These are phyloP conservation scores for Apogon talboti DNA, from an alignment of 2,797 vertebrate genomes.

Conservation along the genomic window DNA sequence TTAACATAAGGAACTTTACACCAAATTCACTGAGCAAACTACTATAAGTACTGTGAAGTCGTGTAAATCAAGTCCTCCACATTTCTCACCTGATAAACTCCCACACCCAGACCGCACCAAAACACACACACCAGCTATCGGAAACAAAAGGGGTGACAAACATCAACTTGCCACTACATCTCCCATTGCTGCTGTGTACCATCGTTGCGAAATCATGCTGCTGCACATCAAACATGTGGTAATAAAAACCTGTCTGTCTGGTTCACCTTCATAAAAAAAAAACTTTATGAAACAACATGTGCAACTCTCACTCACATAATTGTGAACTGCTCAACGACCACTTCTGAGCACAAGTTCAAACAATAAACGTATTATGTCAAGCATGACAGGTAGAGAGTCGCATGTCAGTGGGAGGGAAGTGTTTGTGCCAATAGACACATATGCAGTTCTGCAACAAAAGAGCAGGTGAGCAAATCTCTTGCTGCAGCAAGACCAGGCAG, in stretches of 20 bases:
- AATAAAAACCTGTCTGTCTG: slow-evolving; percentile 42
- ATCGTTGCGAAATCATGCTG: slow-evolving; percentile 36
- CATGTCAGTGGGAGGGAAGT: slow-evolving; percentile 28
- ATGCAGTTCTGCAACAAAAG: slow-evolving; percentile 45
- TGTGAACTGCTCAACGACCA: slow-evolving; percentile 17
- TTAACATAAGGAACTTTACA: background rate
- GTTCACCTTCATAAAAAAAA: slow-evolving; percentile 14
- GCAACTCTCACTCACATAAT: slow-evolving; percentile 8
- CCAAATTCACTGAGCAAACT: background rate
- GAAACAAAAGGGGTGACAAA: slow-evolving; percentile 17
- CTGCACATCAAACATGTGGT: background rate
- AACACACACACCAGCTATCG: slow-evolving; percentile 40
- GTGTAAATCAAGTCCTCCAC: background rate
- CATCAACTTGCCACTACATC: slow-evolving; percentile 5
- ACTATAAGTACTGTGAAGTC: slow-evolving; percentile 1
- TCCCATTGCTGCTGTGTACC: slow-evolving; percentile 9
- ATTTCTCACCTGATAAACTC: slow-evolving; percentile 6
- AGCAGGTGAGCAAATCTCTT: slow-evolving; percentile 63
- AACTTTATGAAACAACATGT: slow-evolving; percentile 14
- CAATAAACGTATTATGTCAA: slow-evolving; percentile 27
- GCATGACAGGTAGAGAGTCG: slow-evolving; percentile 17
- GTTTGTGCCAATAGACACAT: slow-evolving; percentile 24
- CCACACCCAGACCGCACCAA: slow-evolving; percentile 32
- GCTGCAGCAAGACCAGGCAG: slow-evolving; percentile 71
- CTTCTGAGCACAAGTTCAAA: slow-evolving; percentile 35